Conservation (phyloP, 2,113 vertebrate genomes). For the Anguilla rostrata region DNA sequence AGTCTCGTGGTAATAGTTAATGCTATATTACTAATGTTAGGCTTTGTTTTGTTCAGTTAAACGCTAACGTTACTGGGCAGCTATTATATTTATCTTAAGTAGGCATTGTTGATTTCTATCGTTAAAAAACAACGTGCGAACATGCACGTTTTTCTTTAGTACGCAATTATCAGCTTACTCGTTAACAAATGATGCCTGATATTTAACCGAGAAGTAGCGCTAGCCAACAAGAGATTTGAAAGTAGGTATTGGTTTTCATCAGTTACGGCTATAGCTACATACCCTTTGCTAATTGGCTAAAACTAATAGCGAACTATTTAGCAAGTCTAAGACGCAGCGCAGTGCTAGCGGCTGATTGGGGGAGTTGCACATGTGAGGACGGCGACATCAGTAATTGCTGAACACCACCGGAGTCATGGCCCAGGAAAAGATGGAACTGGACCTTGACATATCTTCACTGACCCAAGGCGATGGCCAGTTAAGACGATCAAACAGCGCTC, state of each 20-base stretch:
- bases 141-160: not conserved
- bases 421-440: conserved; percentile 89
- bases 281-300: too few species aligned
- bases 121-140: not conserved
- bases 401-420: conserved; percentile 67
- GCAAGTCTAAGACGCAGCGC: not conserved
- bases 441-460: conserved; percentile 71
- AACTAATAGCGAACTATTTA: not conserved
- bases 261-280: not conserved
- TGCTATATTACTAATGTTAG: not conserved
- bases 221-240: not conserved
- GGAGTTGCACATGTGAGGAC: conserved; percentile 16
- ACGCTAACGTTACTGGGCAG: not conserved
- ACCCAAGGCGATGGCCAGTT: conserved; percentile 72
- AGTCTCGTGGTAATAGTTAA: not conserved
- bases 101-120: too few species aligned
- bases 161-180: not conserved
- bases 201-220: not conserved
- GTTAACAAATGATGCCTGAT: too few species aligned
- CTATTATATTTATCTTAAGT: not conserved
- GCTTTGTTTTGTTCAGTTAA: too few species aligned
- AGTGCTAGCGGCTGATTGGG: not conserved
- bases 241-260: not conserved
- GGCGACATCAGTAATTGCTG: conserved; percentile 19
- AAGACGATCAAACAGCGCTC: conserved; percentile 86